phyloP scores from a whole-genome alignment of 92 coral and sea anemone species.

The Parazoanthus swiftii region DNA sequence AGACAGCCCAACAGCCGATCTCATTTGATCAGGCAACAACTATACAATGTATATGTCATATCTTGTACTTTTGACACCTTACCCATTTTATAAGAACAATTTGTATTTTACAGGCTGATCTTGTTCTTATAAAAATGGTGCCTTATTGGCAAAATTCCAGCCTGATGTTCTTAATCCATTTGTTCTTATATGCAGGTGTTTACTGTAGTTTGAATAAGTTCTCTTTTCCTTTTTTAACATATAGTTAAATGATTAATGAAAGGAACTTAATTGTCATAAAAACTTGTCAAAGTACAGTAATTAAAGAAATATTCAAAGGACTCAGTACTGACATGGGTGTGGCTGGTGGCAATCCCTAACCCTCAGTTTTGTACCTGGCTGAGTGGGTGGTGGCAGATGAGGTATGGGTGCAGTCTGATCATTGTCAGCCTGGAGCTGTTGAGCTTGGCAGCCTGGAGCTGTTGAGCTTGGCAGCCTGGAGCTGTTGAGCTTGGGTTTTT shows the following conservation, averaged over 20 bases:
- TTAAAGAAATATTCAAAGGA: neutral
- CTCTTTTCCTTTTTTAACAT: neutral
- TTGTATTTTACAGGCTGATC: no score
- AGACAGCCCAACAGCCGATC: no score
- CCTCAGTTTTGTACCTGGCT: neutral
- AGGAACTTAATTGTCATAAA: neutral
- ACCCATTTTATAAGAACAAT: no score
- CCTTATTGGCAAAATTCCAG: no score
- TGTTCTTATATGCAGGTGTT: no score
- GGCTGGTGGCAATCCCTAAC: neutral
- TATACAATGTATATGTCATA: no score
- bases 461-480: neutral
- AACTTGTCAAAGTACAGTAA: neutral
- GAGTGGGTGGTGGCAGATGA: neutral
- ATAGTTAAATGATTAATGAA: no score
- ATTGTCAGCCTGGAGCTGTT: neutral
- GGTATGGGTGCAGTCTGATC: conserved; percentile 3
- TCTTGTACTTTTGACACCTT: no score
- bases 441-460: conserved; percentile 3
- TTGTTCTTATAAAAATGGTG: no score
- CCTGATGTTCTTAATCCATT: no score
- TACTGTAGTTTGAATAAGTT: neutral
- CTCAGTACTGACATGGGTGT: neutral
- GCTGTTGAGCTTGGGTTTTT: conserved; percentile 19
- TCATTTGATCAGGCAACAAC: no score